These are phyloP conservation scores for Zeus faber DNA, from an alignment of 2,113 vertebrate species.

Conservation along the genomic window DNA sequence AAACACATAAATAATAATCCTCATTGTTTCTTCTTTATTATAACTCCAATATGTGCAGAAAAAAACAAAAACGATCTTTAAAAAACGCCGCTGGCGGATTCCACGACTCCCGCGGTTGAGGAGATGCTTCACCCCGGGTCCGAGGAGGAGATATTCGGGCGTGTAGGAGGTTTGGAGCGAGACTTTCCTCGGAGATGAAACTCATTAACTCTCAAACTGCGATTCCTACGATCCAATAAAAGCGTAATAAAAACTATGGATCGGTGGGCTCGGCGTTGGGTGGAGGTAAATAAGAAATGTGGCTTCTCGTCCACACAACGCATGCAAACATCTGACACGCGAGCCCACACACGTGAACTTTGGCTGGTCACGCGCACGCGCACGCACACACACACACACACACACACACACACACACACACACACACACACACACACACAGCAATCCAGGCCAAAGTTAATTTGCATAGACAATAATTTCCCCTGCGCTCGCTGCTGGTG, in stretches of 20 bases:
- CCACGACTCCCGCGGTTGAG: too few relatives aligned
- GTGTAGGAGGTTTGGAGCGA: conserved; percentile 39
- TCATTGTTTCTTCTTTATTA: too few relatives aligned
- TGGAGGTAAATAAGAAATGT: conserved; percentile 47
- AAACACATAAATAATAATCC: too few relatives aligned
- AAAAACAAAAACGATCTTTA: too few relatives aligned
- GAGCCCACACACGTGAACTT: background rate
- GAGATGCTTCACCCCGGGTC: too few relatives aligned
- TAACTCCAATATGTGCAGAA: too few relatives aligned
- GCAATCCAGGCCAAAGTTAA: conserved; percentile 33
- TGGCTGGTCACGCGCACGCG: background rate
- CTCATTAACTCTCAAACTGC: conserved; percentile 62
- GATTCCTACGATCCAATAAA: conserved; percentile 58
- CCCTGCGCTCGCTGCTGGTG: conserved; percentile 24
- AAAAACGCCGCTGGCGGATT: too few relatives aligned
- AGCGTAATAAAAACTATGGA: conserved; percentile 60
- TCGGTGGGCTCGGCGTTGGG: conserved; percentile 37
- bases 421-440: conserved; percentile 34
- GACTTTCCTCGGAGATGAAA: conserved; percentile 50
- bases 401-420: conserved; percentile 24
- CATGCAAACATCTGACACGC: conserved; percentile 10
- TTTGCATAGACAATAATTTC: conserved; percentile 57
- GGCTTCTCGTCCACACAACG: conserved; percentile 22
- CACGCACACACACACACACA: background rate
- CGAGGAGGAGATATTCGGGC: conserved; percentile 39